Base-by-base conservation (phyloP, 2,797 vertebrate species). In the Hipposideros larvatus region DNA sequence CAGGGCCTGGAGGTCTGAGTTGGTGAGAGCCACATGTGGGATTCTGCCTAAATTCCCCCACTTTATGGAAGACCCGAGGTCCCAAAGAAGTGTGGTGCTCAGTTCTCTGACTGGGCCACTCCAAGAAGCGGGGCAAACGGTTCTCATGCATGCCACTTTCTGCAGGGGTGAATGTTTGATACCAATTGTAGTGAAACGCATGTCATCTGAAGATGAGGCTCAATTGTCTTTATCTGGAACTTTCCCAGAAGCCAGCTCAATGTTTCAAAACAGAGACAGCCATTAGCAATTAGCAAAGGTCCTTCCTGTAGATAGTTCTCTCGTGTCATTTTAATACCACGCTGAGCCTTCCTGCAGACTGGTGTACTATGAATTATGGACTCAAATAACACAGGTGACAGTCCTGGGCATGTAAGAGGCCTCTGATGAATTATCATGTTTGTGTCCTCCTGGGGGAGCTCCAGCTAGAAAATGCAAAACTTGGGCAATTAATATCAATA, bases 401-500 rank as follows among this genome's bases (percentile, higher is more conserved):
- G 92, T 10, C n/a, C 48, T 0, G 1, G 5, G 75, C 74, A 2
- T n/a, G 46, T 3, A 1, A 80, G 66, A 59, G 70, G 55, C 77
- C 59, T 53, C 85, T 70, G 96, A 75, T 66, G 94, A 78, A 94
- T 87, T n/a, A 73, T 4, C 51, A 2, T 19, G 80, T 90, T 84
- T 92, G 63, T 18, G 6, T 48, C 71, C 94, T 91, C 93, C 43
- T 4, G 4, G 37, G 77, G 65, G 41, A 90, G 31, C 21, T 37
- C n/a, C 80, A 22, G 57, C 31, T 43, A 63, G 80, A 71, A 85
- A 95, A 95, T 89, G 86, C 78, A 91, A 87, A 83, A 92, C 90
- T 77, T 53, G 5, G n/a, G 55, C 74, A 73, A 91, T 95, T 92
- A 94, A 91, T 95, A 91, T 88, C 90, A 70, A 73, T n/a, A 19